Evolutionary conservation across 2,888 invertebrate species (phyloP).

Genomic region (Yponomeuta sedellus): DNA sequence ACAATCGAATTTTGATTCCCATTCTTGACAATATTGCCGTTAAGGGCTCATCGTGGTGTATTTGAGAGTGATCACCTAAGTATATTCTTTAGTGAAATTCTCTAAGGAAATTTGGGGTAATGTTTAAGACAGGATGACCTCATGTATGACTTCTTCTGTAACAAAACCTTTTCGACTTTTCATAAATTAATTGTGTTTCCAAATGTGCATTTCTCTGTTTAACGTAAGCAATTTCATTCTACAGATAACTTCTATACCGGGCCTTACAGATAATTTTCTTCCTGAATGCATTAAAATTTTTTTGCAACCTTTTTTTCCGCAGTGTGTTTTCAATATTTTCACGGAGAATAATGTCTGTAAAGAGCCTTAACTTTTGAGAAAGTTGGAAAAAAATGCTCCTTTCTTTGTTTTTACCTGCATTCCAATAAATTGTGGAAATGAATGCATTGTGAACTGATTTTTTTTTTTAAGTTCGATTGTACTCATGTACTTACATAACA

Average conservation of each 20-base stretch:
- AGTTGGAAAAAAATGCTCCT: conserved; percentile 10
- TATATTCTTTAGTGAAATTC: too few species aligned
- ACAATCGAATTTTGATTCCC: too few species aligned
- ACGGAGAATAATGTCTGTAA: too few species aligned
- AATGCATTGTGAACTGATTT: conserved; percentile 21
- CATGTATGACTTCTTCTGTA: neutral
- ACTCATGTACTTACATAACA: conserved; percentile 4
- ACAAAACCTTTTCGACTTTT: neutral
- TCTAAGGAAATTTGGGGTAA: too few species aligned
- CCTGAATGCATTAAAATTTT: too few species aligned
- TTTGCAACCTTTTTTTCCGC: too few species aligned
- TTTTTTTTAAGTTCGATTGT: conserved; percentile 19
- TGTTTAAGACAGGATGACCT: too few species aligned
- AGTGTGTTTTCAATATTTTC: too few species aligned
- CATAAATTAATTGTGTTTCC: conserved; percentile 23
- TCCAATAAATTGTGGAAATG: conserved; percentile 24
- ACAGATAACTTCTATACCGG: too few species aligned
- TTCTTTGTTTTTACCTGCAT: conserved; percentile 22
- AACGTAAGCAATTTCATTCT: conserved; percentile 3
- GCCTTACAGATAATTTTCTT: neutral
- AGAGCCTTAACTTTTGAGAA: conserved; percentile 6
- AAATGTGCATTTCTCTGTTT: conserved; percentile 42
- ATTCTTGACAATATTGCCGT: too few species aligned
- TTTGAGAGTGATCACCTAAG: too few species aligned
- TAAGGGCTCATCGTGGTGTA: too few species aligned